Evolutionary conservation across 2,888 invertebrate genomes (phyloP).

Genomic region (Junonia oenone): DNA sequence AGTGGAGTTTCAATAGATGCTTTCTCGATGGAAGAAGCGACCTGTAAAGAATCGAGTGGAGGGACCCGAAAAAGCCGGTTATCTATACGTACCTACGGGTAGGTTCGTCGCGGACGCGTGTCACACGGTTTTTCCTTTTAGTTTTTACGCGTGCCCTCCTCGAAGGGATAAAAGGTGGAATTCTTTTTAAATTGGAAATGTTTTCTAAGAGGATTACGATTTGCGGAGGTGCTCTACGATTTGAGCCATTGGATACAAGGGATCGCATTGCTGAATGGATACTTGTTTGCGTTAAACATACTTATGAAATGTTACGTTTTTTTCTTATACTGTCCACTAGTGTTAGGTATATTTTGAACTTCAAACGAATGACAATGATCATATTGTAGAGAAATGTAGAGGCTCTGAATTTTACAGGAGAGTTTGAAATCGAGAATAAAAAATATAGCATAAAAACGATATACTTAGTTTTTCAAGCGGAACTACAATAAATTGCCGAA

Average conservation of each 20-base stretch:
- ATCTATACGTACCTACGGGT: conserved; percentile 42
- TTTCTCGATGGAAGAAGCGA: conserved; percentile 76
- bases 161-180: conserved; percentile 72
- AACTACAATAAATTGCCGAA: too few relatives aligned
- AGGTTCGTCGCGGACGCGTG: conserved; percentile 47
- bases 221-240: conserved; percentile 69
- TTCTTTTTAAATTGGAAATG: conserved; percentile 81
- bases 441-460: too few relatives aligned
- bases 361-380: background rate
- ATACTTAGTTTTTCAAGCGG: too few relatives aligned
- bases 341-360: background rate
- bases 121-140: conserved; percentile 73
- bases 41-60: conserved; percentile 73
- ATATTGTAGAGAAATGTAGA: background rate
- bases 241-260: conserved; percentile 57
- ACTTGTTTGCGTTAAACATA: conserved; percentile 55
- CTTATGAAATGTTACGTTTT: conserved; percentile 25
- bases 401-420: too few relatives aligned
- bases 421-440: too few relatives aligned
- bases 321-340: background rate
- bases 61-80: conserved; percentile 54
- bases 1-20: conserved; percentile 80
- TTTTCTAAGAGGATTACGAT: conserved; percentile 80
- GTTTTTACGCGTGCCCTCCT: conserved; percentile 76
- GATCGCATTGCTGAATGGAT: conserved; percentile 54